phyloP scores from a whole-genome alignment of 2,888 invertebrate species.

The Drosophila tripunctata region DNA sequence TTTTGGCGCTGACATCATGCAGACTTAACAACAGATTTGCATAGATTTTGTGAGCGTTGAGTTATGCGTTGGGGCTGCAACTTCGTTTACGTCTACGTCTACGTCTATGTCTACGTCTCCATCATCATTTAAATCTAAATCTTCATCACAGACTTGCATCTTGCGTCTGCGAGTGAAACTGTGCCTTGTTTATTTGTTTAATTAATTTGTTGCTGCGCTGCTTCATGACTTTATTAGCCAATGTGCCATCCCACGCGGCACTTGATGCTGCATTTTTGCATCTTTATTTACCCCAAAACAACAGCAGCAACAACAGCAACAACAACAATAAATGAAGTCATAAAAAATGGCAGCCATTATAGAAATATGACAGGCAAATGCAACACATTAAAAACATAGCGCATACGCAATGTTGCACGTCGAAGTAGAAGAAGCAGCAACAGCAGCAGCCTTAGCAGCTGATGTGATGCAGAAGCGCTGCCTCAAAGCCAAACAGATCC shows the following conservation, averaged over 20 bases:
- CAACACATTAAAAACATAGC: conserved; percentile 64
- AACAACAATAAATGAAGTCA: conserved; percentile 62
- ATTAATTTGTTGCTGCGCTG: conserved; percentile 70
- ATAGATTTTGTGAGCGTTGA: conserved; percentile 48
- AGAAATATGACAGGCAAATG: conserved; percentile 51
- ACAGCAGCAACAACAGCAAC: background rate
- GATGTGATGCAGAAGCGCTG: conserved; percentile 26
- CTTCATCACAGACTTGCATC: conserved; percentile 16
- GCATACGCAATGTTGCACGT: conserved; percentile 63
- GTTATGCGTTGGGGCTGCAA: conserved; percentile 22
- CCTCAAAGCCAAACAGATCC: conserved; percentile 13
- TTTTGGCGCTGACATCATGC: conserved; percentile 70
- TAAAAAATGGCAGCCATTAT: conserved; percentile 64
- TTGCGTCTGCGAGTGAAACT: background rate
- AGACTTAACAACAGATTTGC: conserved; percentile 56
- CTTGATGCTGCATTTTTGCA: conserved; percentile 38
- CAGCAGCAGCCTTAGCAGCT: no score
- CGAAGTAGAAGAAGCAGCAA: background rate
- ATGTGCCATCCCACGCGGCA: conserved; percentile 58
- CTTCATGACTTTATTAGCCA: conserved; percentile 67
- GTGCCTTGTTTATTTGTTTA: conserved; percentile 62
- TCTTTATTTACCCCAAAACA: conserved; percentile 28
- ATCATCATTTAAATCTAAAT: background rate
- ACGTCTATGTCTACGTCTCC: background rate
- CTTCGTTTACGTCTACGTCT: conserved; percentile 1